Percentiles rank a stretch among this genome's conserved stretches.
Evolutionary conservation across 2,888 invertebrate genomes (phyloP).

Genomic region (Aplocera efformata): DNA sequence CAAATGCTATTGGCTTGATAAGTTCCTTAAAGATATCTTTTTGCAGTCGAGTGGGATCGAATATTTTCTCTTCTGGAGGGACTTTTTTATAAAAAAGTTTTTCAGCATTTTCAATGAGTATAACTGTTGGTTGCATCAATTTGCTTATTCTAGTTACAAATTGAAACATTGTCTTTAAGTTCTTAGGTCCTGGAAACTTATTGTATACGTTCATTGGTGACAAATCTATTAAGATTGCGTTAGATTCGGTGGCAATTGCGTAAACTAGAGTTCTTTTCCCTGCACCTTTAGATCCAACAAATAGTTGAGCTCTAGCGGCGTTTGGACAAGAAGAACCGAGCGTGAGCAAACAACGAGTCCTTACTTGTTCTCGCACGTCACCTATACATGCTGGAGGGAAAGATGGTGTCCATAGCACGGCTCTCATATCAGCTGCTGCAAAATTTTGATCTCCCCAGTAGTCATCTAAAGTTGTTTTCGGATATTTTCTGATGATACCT

Average conservation of each 20-base stretch:
- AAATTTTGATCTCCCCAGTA: slow-evolving; percentile 86
- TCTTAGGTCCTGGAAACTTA: slow-evolving; percentile 85
- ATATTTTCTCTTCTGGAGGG: slow-evolving; percentile 80
- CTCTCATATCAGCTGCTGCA: slow-evolving; percentile 76
- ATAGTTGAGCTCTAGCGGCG: slow-evolving; percentile 80
- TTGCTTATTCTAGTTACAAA: slow-evolving; percentile 84
- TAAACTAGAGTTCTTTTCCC: slow-evolving; percentile 87
- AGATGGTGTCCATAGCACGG: slow-evolving; percentile 58
- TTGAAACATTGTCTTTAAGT: slow-evolving; percentile 83
- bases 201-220: slow-evolving; percentile 84
- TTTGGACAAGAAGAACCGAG: slow-evolving; percentile 67
- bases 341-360: slow-evolving; percentile 82
- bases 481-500: slow-evolving; percentile 85
- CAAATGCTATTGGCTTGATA: slow-evolving; percentile 83
- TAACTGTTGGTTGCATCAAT: slow-evolving; percentile 86
- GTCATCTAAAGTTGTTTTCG: slow-evolving; percentile 79
- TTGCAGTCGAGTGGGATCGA: slow-evolving; percentile 85
- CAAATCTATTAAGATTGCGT: slow-evolving; percentile 88
- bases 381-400: slow-evolving; percentile 79
- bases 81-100: slow-evolving; percentile 85
- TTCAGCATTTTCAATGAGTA: slow-evolving; percentile 85
- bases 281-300: slow-evolving; percentile 84
- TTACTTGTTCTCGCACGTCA: slow-evolving; percentile 81
- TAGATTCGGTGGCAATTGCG: slow-evolving; percentile 87
- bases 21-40: slow-evolving; percentile 84